Base-by-base conservation (phyloP, 1,140 invertebrate species). In the Drosophila seguyi region DNA sequence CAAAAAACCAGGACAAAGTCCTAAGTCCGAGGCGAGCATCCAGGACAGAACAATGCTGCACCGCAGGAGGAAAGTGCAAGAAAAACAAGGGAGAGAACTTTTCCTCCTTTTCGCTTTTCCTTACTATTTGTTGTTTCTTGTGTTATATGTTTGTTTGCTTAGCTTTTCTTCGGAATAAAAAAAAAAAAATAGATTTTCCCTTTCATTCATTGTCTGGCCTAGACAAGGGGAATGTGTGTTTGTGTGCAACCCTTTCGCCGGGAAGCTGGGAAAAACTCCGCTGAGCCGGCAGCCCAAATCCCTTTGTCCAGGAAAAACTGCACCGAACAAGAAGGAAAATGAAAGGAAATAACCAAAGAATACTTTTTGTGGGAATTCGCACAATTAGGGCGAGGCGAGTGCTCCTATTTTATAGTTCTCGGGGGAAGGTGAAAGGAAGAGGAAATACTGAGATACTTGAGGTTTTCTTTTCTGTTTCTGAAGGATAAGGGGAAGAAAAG, bases 351-450 rank as follows among this genome's bases (percentile, higher is more conserved):
- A 50, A 31, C 36, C 36, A 36, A 62, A 36, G n/a, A 74, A 68
- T 62, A 59, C 53, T 59, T 72, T 73, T 90, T 90, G 85, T 90
- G 85, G 85, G 85, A 90, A 90, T 81, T 90, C 69, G 86, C 86
- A 90, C 85, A 90, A 90, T 90, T 90, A 90, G 85, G 74, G 85
- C 76, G 60, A 66, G 72, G 75, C 67, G 73, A 84, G 79, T 80
- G 57, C 44, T 56, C 41, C 56, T 29, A 45, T 59, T 53, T 57
- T 45, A 13, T 38, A 29, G 34, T 59, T 18, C 25, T 39, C 27
- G 22, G 45, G 47, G 42, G 22, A 8, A 29, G 16, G 41, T 36
- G 42, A 25, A 47, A 55, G 29, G 42, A 48, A 45, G 31, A 41
- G 36, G 34, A 67, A 55, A 59, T 60, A 25, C 18, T 44, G 41